These are phyloP conservation scores for Habrosyne pyritoides DNA, from an alignment of 2,888 invertebrate species.

Conservation along the genomic window DNA sequence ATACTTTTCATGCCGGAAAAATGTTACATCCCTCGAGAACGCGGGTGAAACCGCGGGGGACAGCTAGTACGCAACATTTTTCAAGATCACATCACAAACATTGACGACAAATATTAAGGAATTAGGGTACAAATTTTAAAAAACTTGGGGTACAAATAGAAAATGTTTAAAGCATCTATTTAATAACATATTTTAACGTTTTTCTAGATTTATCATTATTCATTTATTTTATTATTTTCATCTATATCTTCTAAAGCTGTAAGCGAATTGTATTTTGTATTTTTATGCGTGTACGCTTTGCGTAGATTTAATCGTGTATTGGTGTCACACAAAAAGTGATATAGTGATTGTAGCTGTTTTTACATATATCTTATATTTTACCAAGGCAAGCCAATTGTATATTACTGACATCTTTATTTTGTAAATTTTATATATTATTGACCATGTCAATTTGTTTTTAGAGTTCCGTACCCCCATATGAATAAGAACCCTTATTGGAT, in stretches of 20 bases:
- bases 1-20: too few species aligned
- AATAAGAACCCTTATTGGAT: too few species aligned
- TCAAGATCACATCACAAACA: constrained; percentile 8
- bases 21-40: too few species aligned
- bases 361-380: too few species aligned
- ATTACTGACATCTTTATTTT: too few species aligned
- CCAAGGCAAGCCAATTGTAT: too few species aligned
- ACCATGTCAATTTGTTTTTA: too few species aligned
- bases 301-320: neutral
- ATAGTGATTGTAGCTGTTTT: neutral
- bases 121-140: neutral
- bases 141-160: neutral
- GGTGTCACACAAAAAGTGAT: neutral
- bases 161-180: neutral
- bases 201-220: neutral
- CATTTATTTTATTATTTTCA: neutral
- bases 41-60: too few species aligned
- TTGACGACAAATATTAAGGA: constrained; percentile 14
- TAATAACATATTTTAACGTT: neutral
- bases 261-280: constrained; percentile 22
- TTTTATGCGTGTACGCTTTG: constrained; percentile 16
- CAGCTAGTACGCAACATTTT: constrained; percentile 12
- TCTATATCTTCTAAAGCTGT: constrained; percentile 24
- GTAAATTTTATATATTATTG: too few species aligned
- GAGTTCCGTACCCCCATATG: too few species aligned